Base-by-base conservation (phyloP, 2,113 vertebrate genomes). In the Merops nubicus region DNA sequence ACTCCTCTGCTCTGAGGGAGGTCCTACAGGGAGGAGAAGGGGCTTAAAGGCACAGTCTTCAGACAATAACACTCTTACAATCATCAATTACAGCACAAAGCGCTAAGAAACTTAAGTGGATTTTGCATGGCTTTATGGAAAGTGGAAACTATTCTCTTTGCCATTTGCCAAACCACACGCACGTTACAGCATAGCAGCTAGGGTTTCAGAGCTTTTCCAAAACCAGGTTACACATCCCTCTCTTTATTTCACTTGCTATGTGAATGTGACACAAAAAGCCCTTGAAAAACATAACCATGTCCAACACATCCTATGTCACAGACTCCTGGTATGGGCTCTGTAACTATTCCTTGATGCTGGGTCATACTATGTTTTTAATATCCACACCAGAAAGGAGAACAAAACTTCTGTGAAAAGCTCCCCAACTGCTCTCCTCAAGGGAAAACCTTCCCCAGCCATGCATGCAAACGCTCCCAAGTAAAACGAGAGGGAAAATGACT, bases 111-210 rank as follows among this genome's bases (percentile, higher is more conserved):
- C 83, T 74, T 95, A 96, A 97, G 90, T 96, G 96, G 95, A 97
- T 95, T 96, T 97, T 96, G 82, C 93, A 96, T 94, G 96, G 96
- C 88, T 96, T 94, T 95, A 90, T 95, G 88, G 96, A 95, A 95
- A 96, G 75, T 95, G 70, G 88, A 96, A 96, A 95, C 78, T 96
- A 96, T 96, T 96, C 93, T 95, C 88, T 91, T 63, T 84, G 77
- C 82, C 59, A n/a, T 92, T 96, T 95, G 96, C 96, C 95, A 96
- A 95, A 74, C 95, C 96, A 90, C 96, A 96, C 93, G 83, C 85
- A 91, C 63, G 86, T 89, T 95, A 88, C 50, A 88, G 93, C 65
- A 65, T 19, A 90, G 50, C 53, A 59, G 78, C 81, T 77, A 86
- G 85, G 77, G 63, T 93, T 95, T 88, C 82, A 85, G 85, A 91